Conservation (phyloP, 2,797 vertebrate genomes). For the Helostoma temminkii region DNA sequence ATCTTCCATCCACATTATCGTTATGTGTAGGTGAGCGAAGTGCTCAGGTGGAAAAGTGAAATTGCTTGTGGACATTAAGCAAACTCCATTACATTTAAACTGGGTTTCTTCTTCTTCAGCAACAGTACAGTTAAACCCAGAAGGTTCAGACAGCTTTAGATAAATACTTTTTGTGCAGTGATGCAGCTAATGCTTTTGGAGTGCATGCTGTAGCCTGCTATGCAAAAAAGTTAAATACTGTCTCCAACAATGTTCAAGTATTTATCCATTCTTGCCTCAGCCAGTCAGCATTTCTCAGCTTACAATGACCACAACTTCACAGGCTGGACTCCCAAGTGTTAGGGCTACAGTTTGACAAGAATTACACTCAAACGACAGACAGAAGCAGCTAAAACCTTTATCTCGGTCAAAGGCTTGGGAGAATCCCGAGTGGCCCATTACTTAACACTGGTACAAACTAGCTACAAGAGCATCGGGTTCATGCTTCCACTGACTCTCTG, state of each 20-base stretch:
- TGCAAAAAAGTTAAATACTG: background rate
- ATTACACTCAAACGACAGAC: conserved; percentile 9
- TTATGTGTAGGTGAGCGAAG: conserved; percentile 35
- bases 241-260: conserved; percentile 5
- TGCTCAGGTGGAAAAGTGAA: conserved; percentile 41
- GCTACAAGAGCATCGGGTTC: background rate
- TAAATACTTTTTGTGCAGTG: conserved; percentile 11
- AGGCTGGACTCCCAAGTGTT: background rate
- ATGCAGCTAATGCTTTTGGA: conserved; percentile 12
- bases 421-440: conserved; percentile 12
- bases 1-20: conserved; percentile 30
- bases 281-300: background rate
- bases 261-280: background rate
- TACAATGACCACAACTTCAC: background rate
- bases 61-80: conserved; percentile 41
- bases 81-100: conserved; percentile 37
- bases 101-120: conserved; percentile 5
- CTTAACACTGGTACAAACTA: background rate
- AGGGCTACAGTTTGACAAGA: background rate
- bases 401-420: background rate
- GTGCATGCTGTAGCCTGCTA: background rate
- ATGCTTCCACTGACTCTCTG: background rate
- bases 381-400: background rate
- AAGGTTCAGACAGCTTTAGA: background rate
- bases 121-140: conserved; percentile 3